phyloP scores from a whole-genome alignment of 2,113 vertebrate genomes.

The Neolamprologus caudopunctatus region DNA sequence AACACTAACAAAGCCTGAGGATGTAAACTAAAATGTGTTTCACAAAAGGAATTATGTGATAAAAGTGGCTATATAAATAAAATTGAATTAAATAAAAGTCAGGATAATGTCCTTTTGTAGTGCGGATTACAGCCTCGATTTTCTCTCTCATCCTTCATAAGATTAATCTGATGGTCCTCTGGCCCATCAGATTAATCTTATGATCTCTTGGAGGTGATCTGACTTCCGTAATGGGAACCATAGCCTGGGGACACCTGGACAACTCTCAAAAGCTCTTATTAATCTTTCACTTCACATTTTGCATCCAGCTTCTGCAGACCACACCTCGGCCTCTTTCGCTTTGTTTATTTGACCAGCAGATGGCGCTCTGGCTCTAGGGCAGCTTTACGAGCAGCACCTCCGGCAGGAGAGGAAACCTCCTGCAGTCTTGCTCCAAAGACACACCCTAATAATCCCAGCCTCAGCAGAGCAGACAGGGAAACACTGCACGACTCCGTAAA shows the following conservation, averaged over 20 bases:
- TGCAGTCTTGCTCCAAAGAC: background rate
- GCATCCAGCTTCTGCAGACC: background rate
- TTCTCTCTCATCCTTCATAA: background rate
- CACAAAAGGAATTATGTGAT: background rate
- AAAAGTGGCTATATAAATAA: background rate
- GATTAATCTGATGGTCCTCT: background rate
- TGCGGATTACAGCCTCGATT: background rate
- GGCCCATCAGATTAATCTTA: background rate
- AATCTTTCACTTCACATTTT: background rate
- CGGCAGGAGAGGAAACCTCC: background rate
- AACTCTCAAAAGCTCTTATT: background rate
- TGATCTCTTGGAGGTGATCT: background rate
- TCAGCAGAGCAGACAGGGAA: background rate
- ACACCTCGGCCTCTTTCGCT: background rate
- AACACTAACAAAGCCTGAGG: background rate
- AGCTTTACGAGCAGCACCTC: background rate
- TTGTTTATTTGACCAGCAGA: background rate
- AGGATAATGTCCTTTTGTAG: background rate
- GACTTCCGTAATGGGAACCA: background rate
- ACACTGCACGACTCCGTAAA: background rate
- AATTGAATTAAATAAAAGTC: background rate
- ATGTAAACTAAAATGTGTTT: background rate
- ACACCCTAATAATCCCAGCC: background rate
- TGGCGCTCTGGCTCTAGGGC: slow-evolving; percentile 4
- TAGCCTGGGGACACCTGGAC: background rate